phyloP scores from a whole-genome alignment of 2,888 invertebrate species.

The Ormyrus thymus region DNA sequence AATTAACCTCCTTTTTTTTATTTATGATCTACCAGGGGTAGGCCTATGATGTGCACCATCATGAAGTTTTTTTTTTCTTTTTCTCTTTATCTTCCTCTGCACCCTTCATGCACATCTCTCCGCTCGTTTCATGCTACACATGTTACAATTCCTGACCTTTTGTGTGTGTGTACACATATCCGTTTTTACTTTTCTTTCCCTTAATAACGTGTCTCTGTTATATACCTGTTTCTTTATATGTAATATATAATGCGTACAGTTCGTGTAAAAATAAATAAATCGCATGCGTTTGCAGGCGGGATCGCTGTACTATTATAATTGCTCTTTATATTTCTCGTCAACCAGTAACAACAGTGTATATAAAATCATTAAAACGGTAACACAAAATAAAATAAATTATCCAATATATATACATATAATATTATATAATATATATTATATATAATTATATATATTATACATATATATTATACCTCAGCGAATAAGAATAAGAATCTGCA shows the following conservation, averaged over 20 bases:
- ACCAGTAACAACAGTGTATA: slow-evolving; percentile 72
- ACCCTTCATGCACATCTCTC: neutral
- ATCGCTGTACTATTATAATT: slow-evolving; percentile 57
- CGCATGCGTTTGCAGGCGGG: slow-evolving; percentile 52
- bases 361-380: slow-evolving; percentile 75
- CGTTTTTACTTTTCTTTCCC: slow-evolving; percentile 5
- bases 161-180: slow-evolving; percentile 40
- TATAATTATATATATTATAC: slow-evolving; percentile 65
- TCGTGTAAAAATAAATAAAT: slow-evolving; percentile 59
- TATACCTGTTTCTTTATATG: slow-evolving; percentile 52
- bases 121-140: slow-evolving; percentile 8
- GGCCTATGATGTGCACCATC: slow-evolving; percentile 57
- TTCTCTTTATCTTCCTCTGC: slow-evolving; percentile 8
- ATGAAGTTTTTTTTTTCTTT: slow-evolving; percentile 56
- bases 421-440: slow-evolving; percentile 59
- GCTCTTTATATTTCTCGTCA: slow-evolving; percentile 62
- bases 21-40: slow-evolving; percentile 54
- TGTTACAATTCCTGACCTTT: slow-evolving; percentile 25
- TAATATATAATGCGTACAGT: slow-evolving; percentile 54
- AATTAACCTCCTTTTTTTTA: slow-evolving; percentile 15
- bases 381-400: slow-evolving; percentile 74
- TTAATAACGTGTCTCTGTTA: slow-evolving; percentile 43
- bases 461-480: slow-evolving; percentile 58
- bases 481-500: slow-evolving; percentile 70
- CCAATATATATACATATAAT: slow-evolving; percentile 67